Percentiles rank a stretch among this genome's conserved stretches.
phyloP scores from a whole-genome alignment of 1,140 invertebrate species.

The Ephestia elutella region DNA sequence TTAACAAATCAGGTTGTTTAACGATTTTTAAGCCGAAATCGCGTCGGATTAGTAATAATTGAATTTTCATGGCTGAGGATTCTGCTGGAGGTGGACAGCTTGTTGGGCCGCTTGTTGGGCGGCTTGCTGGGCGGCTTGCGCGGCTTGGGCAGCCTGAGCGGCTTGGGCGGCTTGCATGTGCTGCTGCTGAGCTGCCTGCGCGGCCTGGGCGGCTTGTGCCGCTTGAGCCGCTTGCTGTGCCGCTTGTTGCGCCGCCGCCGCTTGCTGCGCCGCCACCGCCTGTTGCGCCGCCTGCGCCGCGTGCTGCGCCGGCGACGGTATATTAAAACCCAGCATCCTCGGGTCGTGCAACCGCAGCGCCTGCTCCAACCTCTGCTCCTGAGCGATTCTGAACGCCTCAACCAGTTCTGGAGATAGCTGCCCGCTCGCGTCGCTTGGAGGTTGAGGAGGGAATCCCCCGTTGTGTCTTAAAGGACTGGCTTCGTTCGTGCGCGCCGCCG shows the following conservation, averaged over 20 bases:
- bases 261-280: constrained; percentile 39
- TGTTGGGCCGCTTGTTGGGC: constrained; percentile 65
- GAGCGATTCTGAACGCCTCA: constrained; percentile 82
- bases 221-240: constrained; percentile 39
- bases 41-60: constrained; percentile 75
- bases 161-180: constrained; percentile 35
- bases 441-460: constrained; percentile 62
- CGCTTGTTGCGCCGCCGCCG: constrained; percentile 41
- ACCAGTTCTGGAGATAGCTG: constrained; percentile 77
- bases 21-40: constrained; percentile 43
- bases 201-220: constrained; percentile 36
- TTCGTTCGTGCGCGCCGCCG: constrained; percentile 58
- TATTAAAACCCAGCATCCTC: constrained; percentile 69
- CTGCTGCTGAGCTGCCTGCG: constrained; percentile 28
- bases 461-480: constrained; percentile 68
- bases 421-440: constrained; percentile 55
- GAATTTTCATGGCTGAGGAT: constrained; percentile 74
- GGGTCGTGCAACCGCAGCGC: constrained; percentile 83
- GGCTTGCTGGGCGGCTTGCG: constrained; percentile 42
- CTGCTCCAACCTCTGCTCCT: constrained; percentile 87
- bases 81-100: constrained; percentile 69
- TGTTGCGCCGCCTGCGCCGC: constrained; percentile 27
- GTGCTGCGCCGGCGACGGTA: constrained; percentile 54
- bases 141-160: constrained; percentile 34
- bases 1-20: constrained; percentile 7